Base-by-base conservation (phyloP, 2,888 invertebrate genomes). In the Capitulum mitella region DNA sequence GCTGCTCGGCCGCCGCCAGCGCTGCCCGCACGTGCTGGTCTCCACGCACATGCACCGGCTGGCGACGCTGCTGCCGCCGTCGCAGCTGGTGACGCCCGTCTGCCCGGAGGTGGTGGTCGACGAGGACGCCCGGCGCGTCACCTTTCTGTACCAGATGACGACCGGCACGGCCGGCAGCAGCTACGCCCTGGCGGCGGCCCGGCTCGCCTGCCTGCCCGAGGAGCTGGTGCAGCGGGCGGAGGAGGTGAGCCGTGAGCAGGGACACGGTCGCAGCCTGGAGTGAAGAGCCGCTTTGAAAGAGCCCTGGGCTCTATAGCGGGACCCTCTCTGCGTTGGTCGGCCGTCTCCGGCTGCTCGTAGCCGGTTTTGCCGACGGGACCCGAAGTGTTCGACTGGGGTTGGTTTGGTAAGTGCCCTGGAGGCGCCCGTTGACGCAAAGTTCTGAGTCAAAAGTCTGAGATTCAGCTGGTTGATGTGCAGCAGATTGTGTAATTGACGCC, bases 11-110 rank as follows among this genome's bases (percentile, higher is more conserved):
- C 86, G 89, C 79, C 88, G 84, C 0, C 82, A 84, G 5, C 82
- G 85, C 22, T 92, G 92, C 83, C 95, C 95, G 0, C 93, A 94
- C 83, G 86, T 93, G 1, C 86, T 94, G 78, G 87, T 92, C 6
- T 90, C 93, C 0, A 94, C 95, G 0, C 95, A 95, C 85, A 92
- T 92, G 83, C 89, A 92, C 82, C 88, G 75, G 29, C 29, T 75
- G 75, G 14, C 29, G 5, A 1, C 75, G 29, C 46, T 75, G 75
- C 46, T 75, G 46, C 75, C 75, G 75, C 75, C 75, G 12, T 29
- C 29, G 16, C 75, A 75, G 75, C 75, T 75, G 46, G 29, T 75
- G 29, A 75, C 75, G 29, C 75, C 75, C n/a, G 43, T 75, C 19
- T 46, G 29, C 16, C 43, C 43, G 1, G 75, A 43, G 29, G 12